Evolutionary conservation across 2,888 invertebrate species (phyloP).

Genomic region (Mesochorus sp.): DNA sequence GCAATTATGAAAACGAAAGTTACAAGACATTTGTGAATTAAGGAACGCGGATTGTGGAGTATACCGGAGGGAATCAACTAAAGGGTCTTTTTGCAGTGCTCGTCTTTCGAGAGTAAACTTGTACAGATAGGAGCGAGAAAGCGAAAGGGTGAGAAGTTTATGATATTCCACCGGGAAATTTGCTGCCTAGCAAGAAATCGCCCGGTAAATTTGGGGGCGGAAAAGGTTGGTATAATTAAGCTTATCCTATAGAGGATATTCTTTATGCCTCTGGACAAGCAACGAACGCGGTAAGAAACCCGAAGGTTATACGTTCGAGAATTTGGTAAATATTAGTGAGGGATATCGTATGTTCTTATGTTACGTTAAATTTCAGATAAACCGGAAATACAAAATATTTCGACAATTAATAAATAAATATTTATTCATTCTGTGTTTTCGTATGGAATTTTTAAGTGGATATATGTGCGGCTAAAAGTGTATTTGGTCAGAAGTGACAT

Average conservation of each 20-base stretch:
- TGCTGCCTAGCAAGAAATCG: constrained; percentile 55
- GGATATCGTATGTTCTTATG: neutral
- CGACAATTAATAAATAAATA: constrained; percentile 20
- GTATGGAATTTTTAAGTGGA: neutral
- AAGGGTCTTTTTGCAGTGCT: constrained; percentile 39
- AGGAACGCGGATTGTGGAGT: constrained; percentile 29
- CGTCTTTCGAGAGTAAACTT: constrained; percentile 35
- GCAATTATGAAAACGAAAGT: constrained; percentile 70
- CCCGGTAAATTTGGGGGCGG: constrained; percentile 57
- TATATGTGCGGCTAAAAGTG: neutral
- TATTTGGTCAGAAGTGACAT: neutral
- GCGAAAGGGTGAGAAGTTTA: constrained; percentile 58
- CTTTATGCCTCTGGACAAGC: too few species aligned
- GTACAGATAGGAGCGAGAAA: constrained; percentile 19
- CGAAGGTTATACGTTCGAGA: too few species aligned
- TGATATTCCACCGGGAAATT: constrained; percentile 66
- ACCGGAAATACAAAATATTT: neutral
- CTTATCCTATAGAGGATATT: too few species aligned
- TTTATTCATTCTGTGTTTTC: constrained; percentile 19
- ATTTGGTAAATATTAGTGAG: too few species aligned
- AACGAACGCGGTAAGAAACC: too few species aligned
- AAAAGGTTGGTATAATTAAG: constrained; percentile 60
- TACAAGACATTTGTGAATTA: constrained; percentile 66
- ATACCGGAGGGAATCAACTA: constrained; percentile 28
- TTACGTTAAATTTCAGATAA: neutral